Evolutionary conservation across 2,113 vertebrate genomes (phyloP).

Genomic region (Gambusia holbrooki): DNA sequence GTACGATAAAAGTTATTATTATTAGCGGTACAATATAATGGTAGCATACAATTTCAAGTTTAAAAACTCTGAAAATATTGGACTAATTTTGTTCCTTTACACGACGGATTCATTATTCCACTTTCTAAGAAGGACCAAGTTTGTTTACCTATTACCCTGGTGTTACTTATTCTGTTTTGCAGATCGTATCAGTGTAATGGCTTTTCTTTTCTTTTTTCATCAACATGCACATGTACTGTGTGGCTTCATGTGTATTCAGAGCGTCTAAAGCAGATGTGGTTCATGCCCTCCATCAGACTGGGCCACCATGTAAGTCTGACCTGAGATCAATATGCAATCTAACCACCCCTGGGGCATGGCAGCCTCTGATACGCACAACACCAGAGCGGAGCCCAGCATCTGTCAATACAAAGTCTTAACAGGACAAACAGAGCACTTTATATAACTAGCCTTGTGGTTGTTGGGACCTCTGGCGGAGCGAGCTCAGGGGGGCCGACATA

Average conservation of each 20-base stretch:
- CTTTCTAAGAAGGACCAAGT: neutral
- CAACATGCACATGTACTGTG: neutral
- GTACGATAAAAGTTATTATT: too few relatives aligned
- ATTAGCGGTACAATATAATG: too few relatives aligned
- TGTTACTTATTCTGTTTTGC: neutral
- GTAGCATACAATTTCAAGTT: neutral
- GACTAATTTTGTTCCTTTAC: neutral
- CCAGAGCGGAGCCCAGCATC: slow-evolving; percentile 15
- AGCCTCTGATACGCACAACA: slow-evolving; percentile 42
- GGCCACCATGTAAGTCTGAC: slow-evolving; percentile 70
- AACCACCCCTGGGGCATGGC: slow-evolving; percentile 65
- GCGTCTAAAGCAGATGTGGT: slow-evolving; percentile 39
- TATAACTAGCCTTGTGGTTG: slow-evolving; percentile 57
- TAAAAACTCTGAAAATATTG: neutral
- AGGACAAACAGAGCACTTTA: slow-evolving; percentile 63
- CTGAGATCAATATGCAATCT: slow-evolving; percentile 78
- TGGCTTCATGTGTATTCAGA: slow-evolving; percentile 7
- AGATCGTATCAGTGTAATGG: slow-evolving; percentile 2
- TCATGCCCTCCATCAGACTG: slow-evolving; percentile 64
- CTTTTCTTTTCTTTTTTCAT: slow-evolving; percentile 22
- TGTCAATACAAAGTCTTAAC: slow-evolving; percentile 52
- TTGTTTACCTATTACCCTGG: neutral
- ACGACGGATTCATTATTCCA: neutral
- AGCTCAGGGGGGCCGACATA: slow-evolving; percentile 22
- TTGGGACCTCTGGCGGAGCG: neutral